Evolutionary conservation across 2,888 invertebrate species (phyloP).

Genomic region (Rhynchonema sp.): DNA sequence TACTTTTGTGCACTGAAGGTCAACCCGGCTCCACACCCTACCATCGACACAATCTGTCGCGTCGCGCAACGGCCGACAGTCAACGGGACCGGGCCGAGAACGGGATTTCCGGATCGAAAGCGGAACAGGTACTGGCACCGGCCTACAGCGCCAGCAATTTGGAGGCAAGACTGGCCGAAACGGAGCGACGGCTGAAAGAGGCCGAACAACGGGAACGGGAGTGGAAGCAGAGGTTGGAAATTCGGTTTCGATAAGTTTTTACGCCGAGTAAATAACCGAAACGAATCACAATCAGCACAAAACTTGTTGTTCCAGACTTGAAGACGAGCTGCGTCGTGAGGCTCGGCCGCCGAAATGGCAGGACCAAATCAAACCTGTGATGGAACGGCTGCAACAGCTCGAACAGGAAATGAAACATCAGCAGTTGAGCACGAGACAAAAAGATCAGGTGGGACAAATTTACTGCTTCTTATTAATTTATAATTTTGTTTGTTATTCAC

Average conservation of each 20-base stretch:
- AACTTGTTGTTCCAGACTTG: background rate
- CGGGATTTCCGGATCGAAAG: no score
- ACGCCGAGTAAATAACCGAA: background rate
- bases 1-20: background rate
- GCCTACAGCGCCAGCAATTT: no score
- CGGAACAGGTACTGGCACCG: no score
- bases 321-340: no score
- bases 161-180: background rate
- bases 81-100: no score
- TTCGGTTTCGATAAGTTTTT: background rate
- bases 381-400: slow-evolving; percentile 13
- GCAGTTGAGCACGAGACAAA: background rate
- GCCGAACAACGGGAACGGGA: background rate
- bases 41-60: background rate
- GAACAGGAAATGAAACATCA: slow-evolving; percentile 10
- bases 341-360: background rate
- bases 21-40: background rate
- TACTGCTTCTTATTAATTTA: background rate
- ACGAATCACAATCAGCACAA: background rate
- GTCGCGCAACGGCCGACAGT: no score
- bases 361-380: background rate
- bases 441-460: background rate
- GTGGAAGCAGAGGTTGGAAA: background rate
- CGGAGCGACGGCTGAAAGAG: background rate
- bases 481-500: background rate